These are phyloP conservation scores for Sebastes jordani DNA, from an alignment of 2,797 vertebrate genomes.

Conservation along the genomic window DNA sequence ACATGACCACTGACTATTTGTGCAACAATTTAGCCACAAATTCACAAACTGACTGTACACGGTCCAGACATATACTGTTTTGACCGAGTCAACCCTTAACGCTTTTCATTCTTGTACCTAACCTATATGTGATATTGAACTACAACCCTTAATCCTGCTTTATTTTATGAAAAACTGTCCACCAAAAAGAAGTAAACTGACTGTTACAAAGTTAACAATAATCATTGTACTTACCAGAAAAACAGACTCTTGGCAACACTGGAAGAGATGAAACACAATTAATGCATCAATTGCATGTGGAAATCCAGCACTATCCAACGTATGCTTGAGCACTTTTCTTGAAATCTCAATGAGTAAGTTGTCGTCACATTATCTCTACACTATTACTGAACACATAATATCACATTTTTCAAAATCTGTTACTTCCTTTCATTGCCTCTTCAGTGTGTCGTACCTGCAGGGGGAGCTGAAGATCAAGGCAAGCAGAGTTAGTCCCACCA, in stretches of 20 bases:
- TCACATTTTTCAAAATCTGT: neutral
- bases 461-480: conserved; percentile 88
- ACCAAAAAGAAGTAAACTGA: neutral
- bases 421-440: neutral
- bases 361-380: neutral
- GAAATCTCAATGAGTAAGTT: too few relatives aligned
- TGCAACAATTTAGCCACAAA: too few relatives aligned
- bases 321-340: too few relatives aligned
- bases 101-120: neutral
- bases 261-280: conserved; percentile 25
- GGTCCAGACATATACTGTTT: too few relatives aligned
- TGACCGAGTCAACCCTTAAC: neutral
- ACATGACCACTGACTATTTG: too few relatives aligned
- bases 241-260: conserved; percentile 62
- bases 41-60: too few relatives aligned
- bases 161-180: neutral
- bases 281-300: neutral
- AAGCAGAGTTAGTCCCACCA: conserved; percentile 87
- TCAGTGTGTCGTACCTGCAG: conserved; percentile 70
- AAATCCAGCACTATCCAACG: neutral
- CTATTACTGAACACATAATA: neutral
- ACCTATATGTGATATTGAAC: neutral
- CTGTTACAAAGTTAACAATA: neutral
- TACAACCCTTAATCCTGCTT: neutral
- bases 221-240: conserved; percentile 59